A percentile compares a stretch with the other conserved stretches of the same genome.
These are phyloP conservation scores for Empidonax alnorum DNA, from an alignment of 2,113 vertebrate species.

Conservation along the genomic window DNA sequence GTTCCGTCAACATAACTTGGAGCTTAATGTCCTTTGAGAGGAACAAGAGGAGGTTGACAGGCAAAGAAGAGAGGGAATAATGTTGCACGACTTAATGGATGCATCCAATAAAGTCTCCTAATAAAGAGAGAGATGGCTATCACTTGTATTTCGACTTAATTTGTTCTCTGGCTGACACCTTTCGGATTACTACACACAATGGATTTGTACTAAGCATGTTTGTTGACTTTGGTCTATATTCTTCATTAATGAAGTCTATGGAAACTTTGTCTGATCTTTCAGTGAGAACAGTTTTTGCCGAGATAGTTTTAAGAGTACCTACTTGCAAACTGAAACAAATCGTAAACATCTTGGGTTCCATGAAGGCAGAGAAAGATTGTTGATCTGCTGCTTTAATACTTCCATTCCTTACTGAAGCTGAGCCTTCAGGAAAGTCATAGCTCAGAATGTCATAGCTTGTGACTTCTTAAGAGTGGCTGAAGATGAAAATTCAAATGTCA, in stretches of 20 bases:
- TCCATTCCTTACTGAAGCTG: not conserved
- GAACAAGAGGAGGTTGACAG: not conserved
- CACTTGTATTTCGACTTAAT: not conserved
- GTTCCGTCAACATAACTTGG: not conserved
- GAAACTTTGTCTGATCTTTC: not conserved
- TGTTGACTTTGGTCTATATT: constrained; percentile 12
- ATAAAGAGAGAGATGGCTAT: constrained; percentile 18
- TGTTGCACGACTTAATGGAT: not conserved
- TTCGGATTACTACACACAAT: not conserved
- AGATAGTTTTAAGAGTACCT: not conserved
- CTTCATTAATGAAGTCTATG: not conserved
- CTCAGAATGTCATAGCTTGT: not conserved
- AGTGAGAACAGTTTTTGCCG: not conserved
- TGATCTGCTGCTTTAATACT: not conserved
- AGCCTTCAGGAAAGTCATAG: not conserved
- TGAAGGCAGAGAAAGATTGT: not conserved
- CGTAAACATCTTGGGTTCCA: not conserved
- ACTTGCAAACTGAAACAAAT: not conserved
- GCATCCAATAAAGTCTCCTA: not conserved
- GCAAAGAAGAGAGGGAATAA: not conserved
- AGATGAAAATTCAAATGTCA: not conserved
- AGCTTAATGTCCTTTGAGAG: not conserved
- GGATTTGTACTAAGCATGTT: not conserved
- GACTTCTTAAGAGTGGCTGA: not conserved
- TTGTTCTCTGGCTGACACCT: constrained; percentile 39